Percentiles rank a stretch among this genome's conserved stretches.
These are phyloP conservation scores for Coelopa pilipes DNA, from an alignment of 2,888 invertebrate species.

Conservation along the genomic window DNA sequence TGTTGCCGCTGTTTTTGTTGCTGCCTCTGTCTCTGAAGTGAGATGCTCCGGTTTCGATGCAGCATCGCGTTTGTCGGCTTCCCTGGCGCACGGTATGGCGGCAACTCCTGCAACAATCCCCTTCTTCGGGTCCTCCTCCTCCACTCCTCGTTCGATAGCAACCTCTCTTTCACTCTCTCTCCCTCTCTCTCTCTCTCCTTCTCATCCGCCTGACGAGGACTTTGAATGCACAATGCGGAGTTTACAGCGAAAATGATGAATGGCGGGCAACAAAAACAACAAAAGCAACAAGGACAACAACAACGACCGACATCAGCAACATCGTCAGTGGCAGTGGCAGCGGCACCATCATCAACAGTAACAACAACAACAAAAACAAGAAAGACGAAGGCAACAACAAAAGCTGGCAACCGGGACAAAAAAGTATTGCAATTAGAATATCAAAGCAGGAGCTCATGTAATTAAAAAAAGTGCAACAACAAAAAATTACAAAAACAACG, in stretches of 20 bases:
- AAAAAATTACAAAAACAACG: neutral
- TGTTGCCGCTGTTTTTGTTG: neutral
- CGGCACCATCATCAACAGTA: neutral
- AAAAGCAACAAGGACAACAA: constrained; percentile 2
- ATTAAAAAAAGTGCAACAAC: constrained; percentile 24
- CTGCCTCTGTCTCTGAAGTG: constrained; percentile 18
- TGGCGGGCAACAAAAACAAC: constrained; percentile 7
- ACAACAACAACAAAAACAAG: constrained; percentile 5
- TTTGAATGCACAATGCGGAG: constrained; percentile 11
- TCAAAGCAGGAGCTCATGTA: constrained; percentile 34
- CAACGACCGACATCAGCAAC: constrained; percentile 8
- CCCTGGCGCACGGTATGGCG: neutral
- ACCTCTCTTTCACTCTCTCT: too few species aligned
- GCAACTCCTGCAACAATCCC: constrained; percentile 7
- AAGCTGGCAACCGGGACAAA: neutral
- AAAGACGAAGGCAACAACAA: neutral
- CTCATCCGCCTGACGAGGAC: neutral
- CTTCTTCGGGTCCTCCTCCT: too few species aligned
- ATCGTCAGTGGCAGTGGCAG: constrained; percentile 4
- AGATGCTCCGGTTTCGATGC: constrained; percentile 26
- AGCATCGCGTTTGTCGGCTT: constrained; percentile 12
- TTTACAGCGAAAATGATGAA: constrained; percentile 19
- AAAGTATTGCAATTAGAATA: constrained; percentile 38
- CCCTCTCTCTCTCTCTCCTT: too few species aligned
- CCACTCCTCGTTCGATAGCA: too few species aligned